Base-by-base conservation (phyloP, 2,888 invertebrate genomes). In the Xestia xanthographa region DNA sequence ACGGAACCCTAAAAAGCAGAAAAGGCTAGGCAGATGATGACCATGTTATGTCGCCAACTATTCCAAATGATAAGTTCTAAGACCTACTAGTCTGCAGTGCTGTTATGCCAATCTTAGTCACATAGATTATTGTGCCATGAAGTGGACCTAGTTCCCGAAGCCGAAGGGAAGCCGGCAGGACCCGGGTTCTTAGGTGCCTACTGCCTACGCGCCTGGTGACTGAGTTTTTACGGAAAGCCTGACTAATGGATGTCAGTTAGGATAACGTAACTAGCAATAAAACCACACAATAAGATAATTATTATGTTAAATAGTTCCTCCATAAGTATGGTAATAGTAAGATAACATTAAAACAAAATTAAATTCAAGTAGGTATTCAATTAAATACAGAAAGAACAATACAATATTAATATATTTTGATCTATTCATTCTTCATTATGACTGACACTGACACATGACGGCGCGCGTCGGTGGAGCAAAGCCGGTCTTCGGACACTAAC, bases 341-440 rank as follows among this genome's bases (percentile, higher is more conserved):
- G 1, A n/a, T 20, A 38, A 20, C 26, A 69, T 69, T 62, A 53
- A 12, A 20, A 70, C 17, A 6, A 5, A 45, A 65, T 75, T 56
- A 56, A 65, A 77, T 56, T 45, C 20, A 66, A 41, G 26, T n/a
- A n/a, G n/a, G n/a, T 65, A 65, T 75, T 65, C 50, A 56, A 63
- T 75, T 45, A 63, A 2, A 1, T 45, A 43, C 26, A 76, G 38
- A 66, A 56, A 77, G 77, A 77, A 77, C 66, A 77, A 77, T 63
- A 34, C 77, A 1, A 34, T 5, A 34, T 34, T 34, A 34, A 34
- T 34, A 34, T 34, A 34, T 34, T 34, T 34, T 34, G 34, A 34
- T 34, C 34, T 34, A 34, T n/a, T n/a, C 17, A 41, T 12, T 26
- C 17, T 5, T 65, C 41, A 43, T 14, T 9, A 65, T 65, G 17